Conservation (phyloP, 2,888 invertebrate species). For the Macrosiphum euphorbiae region DNA sequence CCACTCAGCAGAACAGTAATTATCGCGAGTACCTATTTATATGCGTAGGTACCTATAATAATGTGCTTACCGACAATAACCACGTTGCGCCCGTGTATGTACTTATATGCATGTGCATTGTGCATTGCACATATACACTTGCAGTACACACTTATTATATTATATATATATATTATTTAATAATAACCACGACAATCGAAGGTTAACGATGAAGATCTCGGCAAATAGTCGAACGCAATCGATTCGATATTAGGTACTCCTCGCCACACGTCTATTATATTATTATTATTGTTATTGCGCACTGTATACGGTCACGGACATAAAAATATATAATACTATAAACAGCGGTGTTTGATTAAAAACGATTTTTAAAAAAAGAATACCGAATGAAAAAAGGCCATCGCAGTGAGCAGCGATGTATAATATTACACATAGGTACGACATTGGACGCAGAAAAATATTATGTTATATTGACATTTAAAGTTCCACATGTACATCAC, state of each 20-base stretch:
- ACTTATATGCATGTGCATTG: not conserved
- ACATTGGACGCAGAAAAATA: not conserved
- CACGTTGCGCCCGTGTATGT: not conserved
- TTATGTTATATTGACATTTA: not conserved
- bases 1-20: not conserved
- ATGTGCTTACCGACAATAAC: not conserved
- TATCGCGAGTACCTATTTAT: not conserved
- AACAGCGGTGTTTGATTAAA: not conserved
- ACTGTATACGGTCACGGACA: not conserved
- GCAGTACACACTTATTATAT: not conserved
- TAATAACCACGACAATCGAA: not conserved
- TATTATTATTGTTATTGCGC: not conserved
- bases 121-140: too few relatives aligned
- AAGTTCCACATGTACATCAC: not conserved
- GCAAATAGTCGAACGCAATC: constrained; percentile 1
- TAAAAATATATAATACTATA: not conserved
- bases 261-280: not conserved
- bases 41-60: not conserved
- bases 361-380: not conserved
- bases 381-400: not conserved
- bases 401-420: not conserved
- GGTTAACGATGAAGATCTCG: constrained; percentile 17
- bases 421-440: not conserved
- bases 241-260: not conserved
- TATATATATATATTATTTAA: not conserved